Conservation (phyloP, 2,888 invertebrate genomes). For the Glyphotaelius pellucidus region DNA sequence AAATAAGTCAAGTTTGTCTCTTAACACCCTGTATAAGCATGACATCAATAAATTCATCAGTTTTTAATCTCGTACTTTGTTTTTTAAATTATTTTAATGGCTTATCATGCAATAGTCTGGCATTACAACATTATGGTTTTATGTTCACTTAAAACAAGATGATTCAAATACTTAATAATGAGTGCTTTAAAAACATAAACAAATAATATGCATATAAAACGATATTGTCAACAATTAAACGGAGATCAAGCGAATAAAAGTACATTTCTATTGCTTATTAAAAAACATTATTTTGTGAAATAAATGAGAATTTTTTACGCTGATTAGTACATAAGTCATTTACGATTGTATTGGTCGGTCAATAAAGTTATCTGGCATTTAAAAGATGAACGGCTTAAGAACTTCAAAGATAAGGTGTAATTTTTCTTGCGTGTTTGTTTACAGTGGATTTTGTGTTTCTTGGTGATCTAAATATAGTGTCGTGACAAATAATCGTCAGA, state of each 20-base stretch:
- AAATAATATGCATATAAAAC: background rate
- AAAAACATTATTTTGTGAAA: background rate
- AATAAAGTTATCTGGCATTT: background rate
- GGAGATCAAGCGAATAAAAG: background rate
- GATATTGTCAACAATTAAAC: background rate
- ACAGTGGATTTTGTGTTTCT: background rate
- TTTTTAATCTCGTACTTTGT: background rate
- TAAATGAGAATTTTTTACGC: background rate
- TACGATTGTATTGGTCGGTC: background rate
- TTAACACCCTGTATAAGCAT: background rate
- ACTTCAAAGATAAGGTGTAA: background rate
- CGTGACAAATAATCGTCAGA: background rate
- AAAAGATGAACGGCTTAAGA: background rate
- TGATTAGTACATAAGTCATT: background rate
- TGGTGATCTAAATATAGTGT: background rate
- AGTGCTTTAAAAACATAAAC: background rate
- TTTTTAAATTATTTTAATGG: background rate
- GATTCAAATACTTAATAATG: background rate
- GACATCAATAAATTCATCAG: background rate
- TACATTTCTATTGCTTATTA: background rate
- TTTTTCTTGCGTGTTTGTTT: background rate
- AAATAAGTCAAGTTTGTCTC: too few relatives aligned
- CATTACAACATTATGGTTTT: background rate
- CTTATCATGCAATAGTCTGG: background rate
- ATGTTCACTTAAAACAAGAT: background rate